Evolutionary conservation across 2,797 vertebrate genomes (phyloP).

Genomic region (Malurus leucopterus): DNA sequence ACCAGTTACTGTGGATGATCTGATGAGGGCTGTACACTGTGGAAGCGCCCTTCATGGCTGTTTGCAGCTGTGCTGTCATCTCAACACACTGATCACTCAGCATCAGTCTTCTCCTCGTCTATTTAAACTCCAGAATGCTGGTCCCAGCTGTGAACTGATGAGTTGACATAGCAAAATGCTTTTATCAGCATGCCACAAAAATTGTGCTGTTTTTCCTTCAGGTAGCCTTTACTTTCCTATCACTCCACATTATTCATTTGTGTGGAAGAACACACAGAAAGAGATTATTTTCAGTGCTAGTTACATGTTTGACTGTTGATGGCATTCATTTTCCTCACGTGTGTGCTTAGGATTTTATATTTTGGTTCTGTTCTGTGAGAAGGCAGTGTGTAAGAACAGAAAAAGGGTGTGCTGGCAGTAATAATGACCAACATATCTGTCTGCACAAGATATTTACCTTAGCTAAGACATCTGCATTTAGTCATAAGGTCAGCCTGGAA

Average conservation of each 20-base stretch:
- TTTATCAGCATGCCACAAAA: neutral
- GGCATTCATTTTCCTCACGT: neutral
- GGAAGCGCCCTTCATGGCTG: neutral
- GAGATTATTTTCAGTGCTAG: neutral
- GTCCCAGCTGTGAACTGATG: neutral
- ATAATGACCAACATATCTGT: neutral
- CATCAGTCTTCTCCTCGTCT: neutral
- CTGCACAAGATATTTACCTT: neutral
- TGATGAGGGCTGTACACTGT: neutral
- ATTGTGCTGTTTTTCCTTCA: neutral
- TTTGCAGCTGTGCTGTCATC: neutral
- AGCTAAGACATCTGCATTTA: neutral
- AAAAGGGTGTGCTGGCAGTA: neutral
- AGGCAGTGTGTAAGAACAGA: neutral
- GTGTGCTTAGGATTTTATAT: neutral
- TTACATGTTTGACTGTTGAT: neutral
- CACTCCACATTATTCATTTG: rapidly evolving
- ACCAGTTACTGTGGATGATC: neutral
- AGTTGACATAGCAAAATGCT: neutral
- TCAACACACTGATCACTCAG: neutral
- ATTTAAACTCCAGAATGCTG: neutral
- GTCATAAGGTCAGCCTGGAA: neutral
- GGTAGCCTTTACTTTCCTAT: neutral
- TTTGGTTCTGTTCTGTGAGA: neutral
- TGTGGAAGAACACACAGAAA: neutral